Evolutionary conservation across 2,888 invertebrate genomes (phyloP).

Genomic region (Drosophila mercatorum): DNA sequence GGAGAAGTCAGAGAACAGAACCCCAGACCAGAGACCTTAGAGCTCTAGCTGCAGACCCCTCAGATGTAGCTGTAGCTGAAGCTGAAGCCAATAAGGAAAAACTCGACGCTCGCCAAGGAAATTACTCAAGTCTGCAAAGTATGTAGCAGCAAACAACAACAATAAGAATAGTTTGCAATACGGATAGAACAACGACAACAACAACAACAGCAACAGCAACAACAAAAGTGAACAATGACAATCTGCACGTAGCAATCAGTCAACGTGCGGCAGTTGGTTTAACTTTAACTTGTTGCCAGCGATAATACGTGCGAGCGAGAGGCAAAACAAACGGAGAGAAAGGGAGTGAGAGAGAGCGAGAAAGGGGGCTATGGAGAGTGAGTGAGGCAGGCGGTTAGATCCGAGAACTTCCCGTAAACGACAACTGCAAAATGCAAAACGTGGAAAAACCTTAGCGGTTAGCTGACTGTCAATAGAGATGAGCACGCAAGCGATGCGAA

Average conservation of each 20-base stretch:
- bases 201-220: constrained; percentile 23
- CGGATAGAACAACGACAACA: constrained; percentile 50
- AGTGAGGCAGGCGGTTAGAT: constrained; percentile 26
- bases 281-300: constrained; percentile 77
- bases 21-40: constrained; percentile 43
- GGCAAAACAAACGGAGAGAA: background rate
- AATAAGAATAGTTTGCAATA: constrained; percentile 44
- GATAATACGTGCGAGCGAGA: constrained; percentile 39
- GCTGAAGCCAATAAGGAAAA: constrained; percentile 70
- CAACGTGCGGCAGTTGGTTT: constrained; percentile 81
- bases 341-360: constrained; percentile 19
- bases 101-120: constrained; percentile 76
- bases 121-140: constrained; percentile 78
- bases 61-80: constrained; percentile 29
- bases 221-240: constrained; percentile 78
- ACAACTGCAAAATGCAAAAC: constrained; percentile 73
- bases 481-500: constrained; percentile 55
- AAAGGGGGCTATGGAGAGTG: constrained; percentile 7
- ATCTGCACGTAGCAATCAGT: constrained; percentile 83
- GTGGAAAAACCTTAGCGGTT: constrained; percentile 59
- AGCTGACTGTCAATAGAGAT: constrained; percentile 62
- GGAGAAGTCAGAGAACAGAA: constrained; percentile 45
- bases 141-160: constrained; percentile 65
- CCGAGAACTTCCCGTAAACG: constrained; percentile 57
- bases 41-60: constrained; percentile 31